Evolutionary conservation across 1,140 invertebrate genomes (phyloP).

Genomic region (Drosophila parvula): DNA sequence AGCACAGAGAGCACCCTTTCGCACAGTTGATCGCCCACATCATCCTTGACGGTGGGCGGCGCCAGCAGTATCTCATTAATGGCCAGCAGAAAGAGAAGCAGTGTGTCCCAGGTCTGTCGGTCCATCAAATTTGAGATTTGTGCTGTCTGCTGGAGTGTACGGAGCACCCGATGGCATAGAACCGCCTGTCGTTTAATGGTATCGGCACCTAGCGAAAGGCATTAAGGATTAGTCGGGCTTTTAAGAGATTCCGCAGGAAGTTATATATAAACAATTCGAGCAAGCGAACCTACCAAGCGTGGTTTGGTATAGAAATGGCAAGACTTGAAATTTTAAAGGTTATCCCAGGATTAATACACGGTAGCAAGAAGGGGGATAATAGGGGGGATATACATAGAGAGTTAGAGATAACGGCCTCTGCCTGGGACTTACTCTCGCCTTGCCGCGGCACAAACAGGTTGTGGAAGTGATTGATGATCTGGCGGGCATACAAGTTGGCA

Average conservation of each 20-base stretch:
- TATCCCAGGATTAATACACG: slow-evolving; percentile 15
- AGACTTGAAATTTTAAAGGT: slow-evolving; percentile 87
- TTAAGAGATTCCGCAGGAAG: background rate
- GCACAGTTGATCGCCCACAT: slow-evolving; percentile 97
- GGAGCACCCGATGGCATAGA: slow-evolving; percentile 96
- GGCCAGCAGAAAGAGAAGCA: slow-evolving; percentile 95
- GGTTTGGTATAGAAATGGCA: slow-evolving; percentile 94
- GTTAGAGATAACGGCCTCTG: too few species aligned
- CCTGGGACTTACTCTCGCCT: slow-evolving; percentile 90
- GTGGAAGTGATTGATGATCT: slow-evolving; percentile 96
- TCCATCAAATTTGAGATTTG: slow-evolving; percentile 91
- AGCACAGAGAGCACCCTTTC: slow-evolving; percentile 96
- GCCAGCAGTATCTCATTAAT: slow-evolving; percentile 96
- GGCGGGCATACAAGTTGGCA: slow-evolving; percentile 95
- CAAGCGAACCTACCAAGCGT: slow-evolving; percentile 89
- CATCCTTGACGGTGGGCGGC: slow-evolving; percentile 96
- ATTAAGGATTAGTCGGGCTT: background rate
- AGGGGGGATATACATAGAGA: too few species aligned
- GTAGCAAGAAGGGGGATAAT: background rate
- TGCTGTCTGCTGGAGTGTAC: slow-evolving; percentile 94
- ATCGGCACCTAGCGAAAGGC: slow-evolving; percentile 88
- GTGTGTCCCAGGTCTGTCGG: slow-evolving; percentile 94
- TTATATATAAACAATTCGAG: slow-evolving; percentile 10
- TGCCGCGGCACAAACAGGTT: slow-evolving; percentile 97
- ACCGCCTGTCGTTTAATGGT: slow-evolving; percentile 97